These are phyloP conservation scores for Jordanella pulchra DNA, from an alignment of 2,797 vertebrate species.

Conservation along the genomic window DNA sequence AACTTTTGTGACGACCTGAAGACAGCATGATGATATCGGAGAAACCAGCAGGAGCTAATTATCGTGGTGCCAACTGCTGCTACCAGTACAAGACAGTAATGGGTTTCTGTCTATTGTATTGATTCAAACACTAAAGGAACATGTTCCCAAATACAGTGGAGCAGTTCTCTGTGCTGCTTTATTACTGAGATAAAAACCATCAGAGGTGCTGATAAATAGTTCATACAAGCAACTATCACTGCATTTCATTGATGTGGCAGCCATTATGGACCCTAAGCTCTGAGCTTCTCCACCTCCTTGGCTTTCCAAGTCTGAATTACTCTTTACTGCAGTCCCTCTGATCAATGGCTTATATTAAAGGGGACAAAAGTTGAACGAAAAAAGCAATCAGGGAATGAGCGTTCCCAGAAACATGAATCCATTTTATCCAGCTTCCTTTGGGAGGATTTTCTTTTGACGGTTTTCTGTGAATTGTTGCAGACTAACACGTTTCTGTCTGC, in stretches of 20 bases:
- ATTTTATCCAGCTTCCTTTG: background rate
- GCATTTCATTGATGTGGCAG: background rate
- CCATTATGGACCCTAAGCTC: background rate
- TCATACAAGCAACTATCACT: background rate
- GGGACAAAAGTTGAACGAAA: background rate
- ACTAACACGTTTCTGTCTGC: background rate
- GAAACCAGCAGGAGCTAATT: background rate
- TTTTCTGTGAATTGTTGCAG: background rate
- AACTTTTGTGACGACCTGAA: background rate
- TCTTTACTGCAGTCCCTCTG: background rate
- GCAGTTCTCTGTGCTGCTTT: background rate
- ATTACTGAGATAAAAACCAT: background rate
- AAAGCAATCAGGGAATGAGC: background rate
- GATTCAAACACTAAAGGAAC: background rate
- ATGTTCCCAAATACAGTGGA: background rate
- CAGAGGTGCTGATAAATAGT: background rate
- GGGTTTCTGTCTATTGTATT: background rate
- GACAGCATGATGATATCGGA: background rate
- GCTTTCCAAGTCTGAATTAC: background rate
- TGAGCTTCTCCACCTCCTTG: background rate
- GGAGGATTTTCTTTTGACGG: background rate
- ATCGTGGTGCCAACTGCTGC: background rate
- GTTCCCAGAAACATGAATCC: background rate
- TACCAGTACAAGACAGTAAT: background rate
- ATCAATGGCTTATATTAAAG: background rate